A percentile compares a stretch with the other conserved stretches of the same genome.
phyloP scores from a whole-genome alignment of 2,888 invertebrate genomes.

The Cremastinae sp. region DNA sequence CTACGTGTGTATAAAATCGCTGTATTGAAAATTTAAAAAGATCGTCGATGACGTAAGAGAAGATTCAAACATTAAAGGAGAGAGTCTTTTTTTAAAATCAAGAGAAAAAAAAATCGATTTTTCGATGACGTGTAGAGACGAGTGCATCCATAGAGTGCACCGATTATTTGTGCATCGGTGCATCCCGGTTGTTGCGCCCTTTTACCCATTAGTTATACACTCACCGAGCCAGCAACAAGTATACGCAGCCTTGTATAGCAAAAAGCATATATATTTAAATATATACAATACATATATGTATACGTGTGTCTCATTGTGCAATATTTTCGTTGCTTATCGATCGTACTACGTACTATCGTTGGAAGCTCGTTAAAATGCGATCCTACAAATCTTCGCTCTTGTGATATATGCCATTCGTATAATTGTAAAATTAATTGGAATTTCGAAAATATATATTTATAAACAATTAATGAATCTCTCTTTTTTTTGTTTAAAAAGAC shows the following conservation, averaged over 20 bases:
- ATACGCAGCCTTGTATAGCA: not conserved
- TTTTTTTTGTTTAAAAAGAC: too few species aligned
- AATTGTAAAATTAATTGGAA: too few species aligned
- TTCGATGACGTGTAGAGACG: conserved; percentile 8
- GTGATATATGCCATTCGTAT: too few species aligned
- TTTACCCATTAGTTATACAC: conserved; percentile 37
- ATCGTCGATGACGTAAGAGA: not conserved
- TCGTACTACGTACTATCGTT: not conserved
- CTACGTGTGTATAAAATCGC: too few species aligned
- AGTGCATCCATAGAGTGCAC: conserved; percentile 5
- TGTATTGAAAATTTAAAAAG: not conserved
- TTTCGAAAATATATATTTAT: too few species aligned
- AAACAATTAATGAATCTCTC: too few species aligned
- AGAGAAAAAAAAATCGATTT: conserved; percentile 7
- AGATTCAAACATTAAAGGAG: not conserved
- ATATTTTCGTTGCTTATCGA: not conserved
- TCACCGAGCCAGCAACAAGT: conserved; percentile 46
- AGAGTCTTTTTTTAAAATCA: not conserved
- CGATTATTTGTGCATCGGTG: conserved; percentile 40
- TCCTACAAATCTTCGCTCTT: too few species aligned
- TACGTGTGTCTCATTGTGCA: not conserved
- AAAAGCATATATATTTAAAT: conserved; percentile 20
- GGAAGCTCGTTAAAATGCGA: not conserved
- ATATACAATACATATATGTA: conserved; percentile 7
- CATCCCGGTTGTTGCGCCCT: conserved; percentile 26